phyloP scores from a whole-genome alignment of 1,140 invertebrate genomes.

The Cataglyphis hispanica region DNA sequence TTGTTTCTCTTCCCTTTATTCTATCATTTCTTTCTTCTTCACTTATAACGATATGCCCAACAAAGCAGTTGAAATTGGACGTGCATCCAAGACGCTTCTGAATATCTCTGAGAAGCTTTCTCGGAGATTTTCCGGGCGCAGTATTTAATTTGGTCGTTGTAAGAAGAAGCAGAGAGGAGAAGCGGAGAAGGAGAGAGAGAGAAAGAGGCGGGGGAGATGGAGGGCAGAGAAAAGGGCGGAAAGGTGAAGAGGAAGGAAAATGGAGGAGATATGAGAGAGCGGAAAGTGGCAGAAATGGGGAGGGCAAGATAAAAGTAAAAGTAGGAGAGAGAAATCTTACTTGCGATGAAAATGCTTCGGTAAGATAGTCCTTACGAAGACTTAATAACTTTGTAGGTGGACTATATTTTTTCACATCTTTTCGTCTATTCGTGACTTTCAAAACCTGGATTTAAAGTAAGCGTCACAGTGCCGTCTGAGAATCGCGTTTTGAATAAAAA shows the following conservation, averaged over 20 bases:
- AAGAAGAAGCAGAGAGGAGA: constrained; percentile 61
- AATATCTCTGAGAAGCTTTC: constrained; percentile 70
- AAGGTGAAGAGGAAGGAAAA: constrained; percentile 65
- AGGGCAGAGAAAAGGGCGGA: constrained; percentile 51
- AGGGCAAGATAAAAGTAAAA: constrained; percentile 30
- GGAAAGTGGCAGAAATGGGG: constrained; percentile 41
- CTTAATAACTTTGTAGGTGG: constrained; percentile 81
- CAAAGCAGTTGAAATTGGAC: constrained; percentile 71
- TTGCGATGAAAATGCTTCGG: constrained; percentile 53
- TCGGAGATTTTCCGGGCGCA: constrained; percentile 68
- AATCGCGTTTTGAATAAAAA: constrained; percentile 86
- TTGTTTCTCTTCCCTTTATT: constrained; percentile 24
- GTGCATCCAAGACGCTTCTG: constrained; percentile 70
- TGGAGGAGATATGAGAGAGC: constrained; percentile 42
- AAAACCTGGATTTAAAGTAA: constrained; percentile 83
- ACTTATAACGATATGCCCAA: constrained; percentile 36
- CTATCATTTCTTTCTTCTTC: neutral
- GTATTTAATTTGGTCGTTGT: constrained; percentile 81
- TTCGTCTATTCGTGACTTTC: constrained; percentile 79
- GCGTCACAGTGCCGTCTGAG: constrained; percentile 76
- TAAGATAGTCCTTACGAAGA: constrained; percentile 71
- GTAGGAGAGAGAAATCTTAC: constrained; percentile 10
- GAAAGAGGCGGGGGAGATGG: neutral
- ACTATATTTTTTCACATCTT: constrained; percentile 83
- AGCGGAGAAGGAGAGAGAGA: neutral